A percentile compares a stretch with the other conserved stretches of the same genome.
phyloP scores from a whole-genome alignment of 2,888 invertebrate species.

The Cryptus armator region DNA sequence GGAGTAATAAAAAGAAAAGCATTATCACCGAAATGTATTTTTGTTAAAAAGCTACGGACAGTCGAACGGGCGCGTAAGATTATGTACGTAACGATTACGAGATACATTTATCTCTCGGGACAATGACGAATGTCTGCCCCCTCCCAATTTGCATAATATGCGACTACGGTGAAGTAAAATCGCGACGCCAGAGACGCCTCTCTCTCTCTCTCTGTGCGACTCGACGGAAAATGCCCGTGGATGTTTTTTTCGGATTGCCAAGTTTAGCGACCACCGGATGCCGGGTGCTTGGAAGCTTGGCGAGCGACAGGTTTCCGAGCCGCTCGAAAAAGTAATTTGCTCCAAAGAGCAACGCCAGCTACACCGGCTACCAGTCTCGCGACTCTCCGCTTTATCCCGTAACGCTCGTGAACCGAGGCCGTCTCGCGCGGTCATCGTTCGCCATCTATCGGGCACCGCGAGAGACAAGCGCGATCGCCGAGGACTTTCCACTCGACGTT shows the following conservation, averaged over 20 bases:
- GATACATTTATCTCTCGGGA: conserved; percentile 9
- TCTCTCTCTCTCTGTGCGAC: background rate
- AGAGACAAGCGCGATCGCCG: background rate
- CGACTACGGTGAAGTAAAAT: background rate
- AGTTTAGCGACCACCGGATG: background rate
- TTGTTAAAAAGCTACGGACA: background rate
- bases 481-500: conserved; percentile 29
- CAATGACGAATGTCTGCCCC: conserved; percentile 1
- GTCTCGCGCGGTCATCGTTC: conserved; percentile 39
- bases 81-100: background rate
- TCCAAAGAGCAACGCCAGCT: background rate
- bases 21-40: background rate
- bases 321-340: background rate
- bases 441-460: conserved; percentile 58
- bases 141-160: background rate
- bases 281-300: background rate
- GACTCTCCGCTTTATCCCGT: conserved; percentile 16
- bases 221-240: background rate
- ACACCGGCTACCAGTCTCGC: conserved; percentile 8
- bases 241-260: conserved; percentile 1
- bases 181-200: background rate
- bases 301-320: conserved; percentile 6
- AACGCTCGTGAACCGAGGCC: background rate
- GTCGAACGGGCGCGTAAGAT: background rate
- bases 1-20: background rate